phyloP scores from a whole-genome alignment of 2,888 invertebrate species.

The Nomada ruficornis region DNA sequence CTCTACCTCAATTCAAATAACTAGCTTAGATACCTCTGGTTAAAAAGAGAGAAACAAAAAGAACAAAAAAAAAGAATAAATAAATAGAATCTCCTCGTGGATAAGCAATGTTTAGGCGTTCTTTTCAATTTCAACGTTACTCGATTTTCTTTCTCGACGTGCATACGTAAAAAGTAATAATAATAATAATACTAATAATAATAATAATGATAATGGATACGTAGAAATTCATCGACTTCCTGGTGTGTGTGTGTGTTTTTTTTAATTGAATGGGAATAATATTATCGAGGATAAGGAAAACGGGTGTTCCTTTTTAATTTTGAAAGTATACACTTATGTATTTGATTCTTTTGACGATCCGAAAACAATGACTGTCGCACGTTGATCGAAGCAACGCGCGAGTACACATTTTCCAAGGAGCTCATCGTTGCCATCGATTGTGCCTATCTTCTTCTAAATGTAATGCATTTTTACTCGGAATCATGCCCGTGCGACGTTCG shows the following conservation, averaged over 20 bases:
- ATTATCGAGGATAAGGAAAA: not conserved
- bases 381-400: constrained; percentile 28
- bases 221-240: too few species aligned
- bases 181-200: too few species aligned
- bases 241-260: too few species aligned
- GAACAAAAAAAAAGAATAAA: not conserved
- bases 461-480: constrained; percentile 29
- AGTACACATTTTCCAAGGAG: constrained; percentile 4
- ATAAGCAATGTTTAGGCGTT: constrained; percentile 7
- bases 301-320: not conserved
- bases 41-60: not conserved
- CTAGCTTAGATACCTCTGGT: constrained; percentile 45
- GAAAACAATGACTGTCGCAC: constrained; percentile 13
- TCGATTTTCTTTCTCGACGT: not conserved
- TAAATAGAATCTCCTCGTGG: constrained; percentile 22
- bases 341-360: constrained; percentile 4
- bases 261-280: not conserved
- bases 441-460: constrained; percentile 49
- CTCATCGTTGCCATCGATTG: constrained; percentile 54
- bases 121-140: constrained; percentile 3
- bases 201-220: too few species aligned
- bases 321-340: not conserved
- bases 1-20: constrained; percentile 64
- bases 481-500: constrained; percentile 29
- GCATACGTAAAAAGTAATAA: not conserved